Evolutionary conservation across 2,888 invertebrate genomes (phyloP), one percentile per base, ranked within the genome.

Genomic region (Muschampia plurimacula): DNA sequence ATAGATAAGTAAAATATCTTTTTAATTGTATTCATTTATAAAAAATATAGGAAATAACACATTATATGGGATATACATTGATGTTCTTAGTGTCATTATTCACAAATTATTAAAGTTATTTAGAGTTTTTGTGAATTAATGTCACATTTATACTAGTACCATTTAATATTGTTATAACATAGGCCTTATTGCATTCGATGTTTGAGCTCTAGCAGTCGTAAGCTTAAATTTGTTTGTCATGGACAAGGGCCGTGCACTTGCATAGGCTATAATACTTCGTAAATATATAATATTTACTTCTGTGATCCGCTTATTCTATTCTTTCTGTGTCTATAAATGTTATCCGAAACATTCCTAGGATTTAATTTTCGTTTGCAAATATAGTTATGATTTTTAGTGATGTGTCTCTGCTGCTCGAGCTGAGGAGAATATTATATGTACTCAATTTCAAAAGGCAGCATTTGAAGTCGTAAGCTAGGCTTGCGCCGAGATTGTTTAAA

Each of bases 281-380:
- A 89, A 89, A 89, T 89, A 89, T 89, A 82, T 89, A 85, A 90
- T 91, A 90, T 91, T 89, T 91, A 91, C 90, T 91, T 89, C 85
- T 93, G 92, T 93, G 92, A 93, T 92, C 90, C 87, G 86, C 86
- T 87, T 89, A 85, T 86, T 88, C 87, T 90, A 84, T 89, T 86
- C 85, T 86, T 85, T 88, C 83, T 87, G 84, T 86, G 82, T 87
- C 85, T 89, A 86, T 88, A 82, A 83, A 86, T 86, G 87, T 88
- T 89, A 83, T 90, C 89, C 83, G 85, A 90, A 85, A 92, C 92
- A 93, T 93, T 93, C 92, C 92, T 89, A 88, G 84, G 84, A 84
- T 89, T 84, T 86, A 84, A 85, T 84, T 85, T 83, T 82, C 84
- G 81, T 83, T 83, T 80, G 80, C 80, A 83, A 82, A 79, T 80